Evolutionary conservation across 2,797 vertebrate species (phyloP).

Genomic region (Yasuhikotakia modesta): DNA sequence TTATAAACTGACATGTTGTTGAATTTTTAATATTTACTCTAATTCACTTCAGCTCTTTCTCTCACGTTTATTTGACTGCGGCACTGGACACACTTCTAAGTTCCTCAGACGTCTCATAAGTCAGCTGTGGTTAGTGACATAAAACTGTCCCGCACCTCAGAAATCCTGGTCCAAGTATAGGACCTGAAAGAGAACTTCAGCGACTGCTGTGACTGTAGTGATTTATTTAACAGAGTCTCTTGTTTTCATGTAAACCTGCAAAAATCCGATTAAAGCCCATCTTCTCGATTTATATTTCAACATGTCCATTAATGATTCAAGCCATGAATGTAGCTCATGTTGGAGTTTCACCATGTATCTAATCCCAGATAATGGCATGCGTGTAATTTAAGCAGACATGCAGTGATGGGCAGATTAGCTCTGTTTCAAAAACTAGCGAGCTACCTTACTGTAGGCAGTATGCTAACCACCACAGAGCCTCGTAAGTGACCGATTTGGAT

Average conservation of each 20-base stretch:
- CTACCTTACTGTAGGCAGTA: neutral
- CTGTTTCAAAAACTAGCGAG: neutral
- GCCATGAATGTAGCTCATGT: slow-evolving; percentile 26
- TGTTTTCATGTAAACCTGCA: slow-evolving; percentile 53
- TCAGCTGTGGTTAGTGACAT: slow-evolving; percentile 19
- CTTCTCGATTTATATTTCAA: slow-evolving; percentile 38
- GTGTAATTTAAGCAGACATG: slow-evolving; percentile 42
- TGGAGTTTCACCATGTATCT: slow-evolving; percentile 19
- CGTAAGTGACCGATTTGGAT: neutral
- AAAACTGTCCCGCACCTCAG: slow-evolving; percentile 8
- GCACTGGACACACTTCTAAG: neutral
- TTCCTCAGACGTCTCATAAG: neutral
- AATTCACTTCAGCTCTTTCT: neutral
- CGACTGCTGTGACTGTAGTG: slow-evolving; percentile 16
- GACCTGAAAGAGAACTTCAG: slow-evolving; percentile 23
- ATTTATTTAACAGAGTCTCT: slow-evolving; percentile 30
- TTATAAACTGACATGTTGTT: no score
- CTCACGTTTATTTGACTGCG: slow-evolving; percentile 12
- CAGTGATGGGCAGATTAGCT: slow-evolving; percentile 13
- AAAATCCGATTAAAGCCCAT: slow-evolving; percentile 38
- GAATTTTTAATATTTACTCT: no score
- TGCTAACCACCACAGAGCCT: neutral
- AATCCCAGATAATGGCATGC: slow-evolving; percentile 39
- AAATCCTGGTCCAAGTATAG: slow-evolving; percentile 29
- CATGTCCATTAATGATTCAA: slow-evolving; percentile 51